Base-by-base conservation (phyloP, 1,140 invertebrate species). In the Phortica variegata region DNA sequence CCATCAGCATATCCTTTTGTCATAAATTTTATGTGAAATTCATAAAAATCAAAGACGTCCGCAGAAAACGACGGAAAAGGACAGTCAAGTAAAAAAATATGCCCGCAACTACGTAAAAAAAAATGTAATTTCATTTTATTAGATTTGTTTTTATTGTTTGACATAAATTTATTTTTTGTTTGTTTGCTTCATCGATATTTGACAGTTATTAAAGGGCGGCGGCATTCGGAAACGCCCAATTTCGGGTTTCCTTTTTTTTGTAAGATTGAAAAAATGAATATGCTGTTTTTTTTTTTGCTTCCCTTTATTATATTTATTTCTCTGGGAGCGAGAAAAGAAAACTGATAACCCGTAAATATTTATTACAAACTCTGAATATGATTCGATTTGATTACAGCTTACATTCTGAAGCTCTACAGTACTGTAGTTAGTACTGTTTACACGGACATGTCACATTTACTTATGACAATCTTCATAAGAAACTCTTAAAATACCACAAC, bases 141-240 rank as follows among this genome's bases (percentile, higher is more conserved):
- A 51, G 57, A 68, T 60, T 55, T 41, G 54, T 60, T 68, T 68
- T 68, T 68, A 68, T 68, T 68, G 47, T 53, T 40, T 12, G 26
- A 52, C 56, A 66, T 62, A 65, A 65, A 65, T 65, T 62, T 66
- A 57, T 60, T 29, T 54, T 60, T 63, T 57, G n/a, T 66, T 56
- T 68, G 62, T 62, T 49, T 41, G 29, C 6, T 47, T 32, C 34
- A 57, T 66, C 44, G 59, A 60, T 60, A 66, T 60, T 52, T 63
- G 63, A 68, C 63, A 63, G 49, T 56, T 68, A 68, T 68, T 68
- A n/a, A n/a, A n/a, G n/a, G n/a, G n/a, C n/a, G n/a, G 60, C 37
- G 54, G 51, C 43, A 29, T 21, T 39, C 54, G 63, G 57, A 63
- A 63, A 68, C 63, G 63, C 63, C 63, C 57, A 49, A 42, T 62